Evolutionary conservation across 2,888 invertebrate genomes (phyloP), one percentile per base, ranked within the genome.

Genomic region (Dichetophora obliterata): DNA sequence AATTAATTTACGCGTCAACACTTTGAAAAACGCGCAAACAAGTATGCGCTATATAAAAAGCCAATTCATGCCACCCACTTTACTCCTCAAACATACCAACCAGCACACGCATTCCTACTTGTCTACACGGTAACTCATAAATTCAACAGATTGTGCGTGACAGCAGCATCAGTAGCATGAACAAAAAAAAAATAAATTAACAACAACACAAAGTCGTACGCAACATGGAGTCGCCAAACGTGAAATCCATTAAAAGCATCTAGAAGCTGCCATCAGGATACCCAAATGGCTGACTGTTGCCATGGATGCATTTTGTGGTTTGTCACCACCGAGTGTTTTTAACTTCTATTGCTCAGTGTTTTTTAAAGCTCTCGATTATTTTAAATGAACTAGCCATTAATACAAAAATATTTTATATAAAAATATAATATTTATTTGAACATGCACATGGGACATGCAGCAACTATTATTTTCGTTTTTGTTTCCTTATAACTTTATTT

Each of bases 1-100:
- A 88, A 89, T 88, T 86, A 88, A 88, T 88, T 88, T 87, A 87
- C 86, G 84, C 86, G 88, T 88, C 87, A 87, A 87, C 88, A 86
- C 87, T 85, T 78, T 85, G 84, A 84, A 85, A 82, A 78, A 78
- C 76, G 69, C 54, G 34, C 31, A 37, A 16, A 43, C 24, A 48
- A 50, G 68, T 31, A n/a, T n/a, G 31, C n/a, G 3, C 31, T 34
- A 24, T 5, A 5, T 11, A 8, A n/a, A 27, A 16, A 31, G 31
- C 16, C 14, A 61, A 59, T 14, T n/a, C 24, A 61, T 27, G 16
- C 31, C 31, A n/a, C 16, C 63, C 43, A 43, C 43, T 43, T 43
- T 43, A 63, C 63, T n/a, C 63, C 1, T 8, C 16, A 31, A 27
- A 27, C 63, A 63, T 34, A 34, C 63, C 34, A 11, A 16, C 63